Evolutionary conservation across 92 coral and sea anemone species (phyloP).

Genomic region (Epizoanthus scotinus): DNA sequence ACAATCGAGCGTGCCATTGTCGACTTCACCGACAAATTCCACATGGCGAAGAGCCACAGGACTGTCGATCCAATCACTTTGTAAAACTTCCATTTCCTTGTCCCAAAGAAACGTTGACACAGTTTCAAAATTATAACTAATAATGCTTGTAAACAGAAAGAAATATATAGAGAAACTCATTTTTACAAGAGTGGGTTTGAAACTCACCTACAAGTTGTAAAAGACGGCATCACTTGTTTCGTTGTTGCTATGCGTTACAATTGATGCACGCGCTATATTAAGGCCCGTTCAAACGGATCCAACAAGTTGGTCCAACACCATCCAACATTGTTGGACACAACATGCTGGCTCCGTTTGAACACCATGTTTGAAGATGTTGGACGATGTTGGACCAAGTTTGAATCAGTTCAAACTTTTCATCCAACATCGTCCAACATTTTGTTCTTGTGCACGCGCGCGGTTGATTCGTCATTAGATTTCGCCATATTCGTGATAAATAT

Average conservation of each 20-base stretch:
- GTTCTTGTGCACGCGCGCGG: no score
- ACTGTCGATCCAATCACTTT: conserved; percentile 52
- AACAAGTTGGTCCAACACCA: no score
- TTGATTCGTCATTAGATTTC: no score
- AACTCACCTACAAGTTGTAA: not conserved
- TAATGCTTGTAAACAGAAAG: not conserved
- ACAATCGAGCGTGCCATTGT: conserved; percentile 92
- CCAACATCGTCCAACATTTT: no score
- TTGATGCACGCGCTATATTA: conserved; percentile 4
- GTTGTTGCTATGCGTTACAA: conserved; percentile 29
- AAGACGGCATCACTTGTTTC: no score
- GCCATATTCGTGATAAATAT: no score
- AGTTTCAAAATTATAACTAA: not conserved
- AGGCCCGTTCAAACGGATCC: not conserved
- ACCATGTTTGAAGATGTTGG: no score
- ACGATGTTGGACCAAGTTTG: no score
- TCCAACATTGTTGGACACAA: not conserved
- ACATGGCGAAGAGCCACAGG: conserved; percentile 80
- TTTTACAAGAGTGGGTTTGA: not conserved
- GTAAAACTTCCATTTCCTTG: conserved; percentile 57
- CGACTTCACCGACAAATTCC: conserved; percentile 84
- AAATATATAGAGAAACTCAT: conserved; percentile 3
- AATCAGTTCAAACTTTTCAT: no score
- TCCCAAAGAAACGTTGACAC: conserved; percentile 53
- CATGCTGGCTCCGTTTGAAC: no score